Conservation (phyloP, 1,140 invertebrate species). For the Riptortus pedestris region DNA sequence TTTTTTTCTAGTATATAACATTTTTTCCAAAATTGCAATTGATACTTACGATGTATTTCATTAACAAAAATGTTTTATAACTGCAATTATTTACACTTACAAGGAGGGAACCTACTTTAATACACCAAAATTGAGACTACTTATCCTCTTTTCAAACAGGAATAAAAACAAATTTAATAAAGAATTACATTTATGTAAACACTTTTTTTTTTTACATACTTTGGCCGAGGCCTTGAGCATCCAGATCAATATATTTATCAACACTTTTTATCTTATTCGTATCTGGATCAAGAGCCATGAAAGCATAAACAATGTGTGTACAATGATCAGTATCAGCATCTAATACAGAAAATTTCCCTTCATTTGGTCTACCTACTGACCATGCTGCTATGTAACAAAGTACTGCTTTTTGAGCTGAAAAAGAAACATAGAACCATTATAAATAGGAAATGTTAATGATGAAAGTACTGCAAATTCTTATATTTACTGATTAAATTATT, state of each 20-base stretch:
- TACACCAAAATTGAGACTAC: background rate
- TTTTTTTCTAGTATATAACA: too few species aligned
- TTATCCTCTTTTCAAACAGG: background rate
- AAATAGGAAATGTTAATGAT: too few species aligned
- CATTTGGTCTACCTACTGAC: slow-evolving; percentile 55
- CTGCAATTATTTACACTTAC: background rate
- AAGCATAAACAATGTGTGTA: slow-evolving; percentile 79
- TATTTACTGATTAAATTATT: too few species aligned
- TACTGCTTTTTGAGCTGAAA: slow-evolving; percentile 36
- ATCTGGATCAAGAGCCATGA: slow-evolving; percentile 60
- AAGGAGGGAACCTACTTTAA: background rate
- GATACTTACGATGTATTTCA: too few species aligned
- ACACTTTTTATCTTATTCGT: slow-evolving; percentile 49
- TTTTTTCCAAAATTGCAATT: too few species aligned
- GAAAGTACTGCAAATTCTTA: too few species aligned
- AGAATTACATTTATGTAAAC: background rate
- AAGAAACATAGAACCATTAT: background rate
- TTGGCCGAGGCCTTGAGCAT: slow-evolving; percentile 53
- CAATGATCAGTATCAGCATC: slow-evolving; percentile 67
- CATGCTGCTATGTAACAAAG: slow-evolving; percentile 70
- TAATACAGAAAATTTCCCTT: slow-evolving; percentile 52
- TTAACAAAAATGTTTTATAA: too few species aligned
- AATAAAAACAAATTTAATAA: background rate
- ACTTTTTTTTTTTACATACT: slow-evolving; percentile 27
- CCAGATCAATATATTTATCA: slow-evolving; percentile 38